Percentiles rank a stretch among this genome's conserved stretches.
These are phyloP conservation scores for Synergus itoensis DNA, from an alignment of 2,888 invertebrate genomes.

Conservation along the genomic window DNA sequence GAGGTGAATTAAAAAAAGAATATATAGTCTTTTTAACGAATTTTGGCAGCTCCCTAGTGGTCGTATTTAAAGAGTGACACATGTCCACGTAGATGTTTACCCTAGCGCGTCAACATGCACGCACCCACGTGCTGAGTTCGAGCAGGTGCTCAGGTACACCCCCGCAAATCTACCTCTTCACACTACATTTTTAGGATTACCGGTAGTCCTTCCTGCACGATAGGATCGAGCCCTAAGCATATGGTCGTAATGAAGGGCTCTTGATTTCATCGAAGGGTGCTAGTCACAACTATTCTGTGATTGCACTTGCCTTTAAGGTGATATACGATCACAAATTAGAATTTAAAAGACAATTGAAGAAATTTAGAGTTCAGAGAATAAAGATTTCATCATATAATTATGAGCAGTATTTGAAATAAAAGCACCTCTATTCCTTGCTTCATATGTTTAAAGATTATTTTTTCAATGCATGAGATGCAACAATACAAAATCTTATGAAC, in stretches of 20 bases:
- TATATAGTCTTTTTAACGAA: constrained; percentile 1
- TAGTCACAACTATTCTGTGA: constrained; percentile 65
- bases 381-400: too few species aligned
- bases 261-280: constrained; percentile 74
- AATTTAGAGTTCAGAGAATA: neutral
- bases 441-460: too few species aligned
- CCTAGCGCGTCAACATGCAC: constrained; percentile 60
- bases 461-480: too few species aligned
- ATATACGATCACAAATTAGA: constrained; percentile 2
- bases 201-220: constrained; percentile 59
- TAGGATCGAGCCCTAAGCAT: constrained; percentile 74
- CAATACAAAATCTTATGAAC: too few species aligned
- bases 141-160: constrained; percentile 58
- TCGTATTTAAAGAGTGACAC: constrained; percentile 72
- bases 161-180: neutral
- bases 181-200: constrained; percentile 14
- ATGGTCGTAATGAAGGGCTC: constrained; percentile 76
- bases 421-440: too few species aligned
- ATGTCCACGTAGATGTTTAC: constrained; percentile 66
- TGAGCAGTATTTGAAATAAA: too few species aligned
- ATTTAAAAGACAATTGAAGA: neutral
- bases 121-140: constrained; percentile 58
- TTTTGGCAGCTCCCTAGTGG: constrained; percentile 38
- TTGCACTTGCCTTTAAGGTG: constrained; percentile 61
- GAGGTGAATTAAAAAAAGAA: neutral